Evolutionary conservation across 2,888 invertebrate species (phyloP).

Genomic region (Graphium colonna): DNA sequence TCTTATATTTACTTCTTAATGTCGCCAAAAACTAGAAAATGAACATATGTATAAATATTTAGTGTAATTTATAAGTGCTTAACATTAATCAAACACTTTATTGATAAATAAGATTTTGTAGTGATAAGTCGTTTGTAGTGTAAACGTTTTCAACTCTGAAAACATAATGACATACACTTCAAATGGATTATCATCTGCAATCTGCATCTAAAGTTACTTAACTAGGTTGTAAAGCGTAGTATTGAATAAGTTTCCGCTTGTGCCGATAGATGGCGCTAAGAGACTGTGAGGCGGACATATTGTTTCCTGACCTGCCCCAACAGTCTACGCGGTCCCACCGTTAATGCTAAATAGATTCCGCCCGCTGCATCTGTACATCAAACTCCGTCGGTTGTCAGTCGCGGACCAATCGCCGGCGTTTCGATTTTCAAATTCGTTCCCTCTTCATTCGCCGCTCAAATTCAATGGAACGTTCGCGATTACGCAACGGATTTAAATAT

Average conservation of each 20-base stretch:
- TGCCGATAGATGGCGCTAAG: slow-evolving; percentile 5
- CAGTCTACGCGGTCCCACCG: background rate
- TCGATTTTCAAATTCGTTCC: background rate
- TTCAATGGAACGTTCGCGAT: background rate
- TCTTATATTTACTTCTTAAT: too few species aligned
- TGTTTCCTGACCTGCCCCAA: slow-evolving; percentile 9
- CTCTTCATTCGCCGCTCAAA: background rate
- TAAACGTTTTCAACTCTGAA: background rate
- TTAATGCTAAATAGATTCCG: background rate
- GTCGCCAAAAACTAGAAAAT: too few species aligned
- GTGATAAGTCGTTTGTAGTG: too few species aligned
- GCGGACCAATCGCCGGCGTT: background rate
- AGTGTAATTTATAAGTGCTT: too few species aligned
- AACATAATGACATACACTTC: background rate
- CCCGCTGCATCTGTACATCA: background rate
- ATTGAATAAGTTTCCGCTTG: background rate
- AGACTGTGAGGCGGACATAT: background rate
- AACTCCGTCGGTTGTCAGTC: background rate
- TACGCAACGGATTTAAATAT: background rate
- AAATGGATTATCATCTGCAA: background rate
- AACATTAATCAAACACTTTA: too few species aligned
- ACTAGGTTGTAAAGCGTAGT: background rate
- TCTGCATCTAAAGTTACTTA: background rate
- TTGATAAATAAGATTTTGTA: too few species aligned
- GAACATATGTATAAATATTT: too few species aligned